Evolutionary conservation across 2,797 vertebrate genomes (phyloP).

Genomic region (Cyprinella venusta): DNA sequence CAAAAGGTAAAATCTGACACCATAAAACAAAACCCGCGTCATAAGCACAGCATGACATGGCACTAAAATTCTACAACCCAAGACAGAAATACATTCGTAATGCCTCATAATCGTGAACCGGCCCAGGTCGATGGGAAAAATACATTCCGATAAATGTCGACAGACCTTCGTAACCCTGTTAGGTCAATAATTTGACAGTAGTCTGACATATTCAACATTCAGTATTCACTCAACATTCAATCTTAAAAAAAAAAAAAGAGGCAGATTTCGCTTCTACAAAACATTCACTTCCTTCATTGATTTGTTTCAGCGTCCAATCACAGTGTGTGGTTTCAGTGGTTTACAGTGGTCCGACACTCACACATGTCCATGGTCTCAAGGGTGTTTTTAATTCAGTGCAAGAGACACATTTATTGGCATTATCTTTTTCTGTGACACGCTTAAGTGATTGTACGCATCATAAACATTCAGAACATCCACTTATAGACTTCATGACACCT

Average conservation of each 20-base stretch:
- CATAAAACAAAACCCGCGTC: not conserved
- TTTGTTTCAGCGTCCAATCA: constrained; percentile 23
- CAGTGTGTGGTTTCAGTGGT: constrained; percentile 46
- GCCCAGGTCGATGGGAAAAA: constrained; percentile 6
- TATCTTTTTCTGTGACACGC: not conserved
- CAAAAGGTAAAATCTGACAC: constrained; percentile 2
- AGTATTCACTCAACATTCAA: constrained; percentile 16
- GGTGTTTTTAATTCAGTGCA: constrained; percentile 21
- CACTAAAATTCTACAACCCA: constrained; percentile 8
- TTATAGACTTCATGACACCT: constrained; percentile 19
- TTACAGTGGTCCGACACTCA: constrained; percentile 23
- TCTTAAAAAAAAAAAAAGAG: not conserved
- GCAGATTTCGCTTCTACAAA: constrained; percentile 31
- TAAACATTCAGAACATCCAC: constrained; percentile 41
- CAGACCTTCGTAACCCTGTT: not conserved
- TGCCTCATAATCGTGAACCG: constrained; percentile 21
- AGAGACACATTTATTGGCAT: constrained; percentile 29
- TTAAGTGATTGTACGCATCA: constrained; percentile 25
- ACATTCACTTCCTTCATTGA: constrained; percentile 23
- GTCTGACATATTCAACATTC: constrained; percentile 36
- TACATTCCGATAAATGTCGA: constrained; percentile 20
- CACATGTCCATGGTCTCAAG: not conserved
- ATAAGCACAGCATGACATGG: constrained; percentile 31
- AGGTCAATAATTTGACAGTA: constrained; percentile 20
- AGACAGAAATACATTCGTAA: constrained; percentile 40